phyloP scores from a whole-genome alignment of 1,140 invertebrate species.

The Pteromalus puparum region DNA sequence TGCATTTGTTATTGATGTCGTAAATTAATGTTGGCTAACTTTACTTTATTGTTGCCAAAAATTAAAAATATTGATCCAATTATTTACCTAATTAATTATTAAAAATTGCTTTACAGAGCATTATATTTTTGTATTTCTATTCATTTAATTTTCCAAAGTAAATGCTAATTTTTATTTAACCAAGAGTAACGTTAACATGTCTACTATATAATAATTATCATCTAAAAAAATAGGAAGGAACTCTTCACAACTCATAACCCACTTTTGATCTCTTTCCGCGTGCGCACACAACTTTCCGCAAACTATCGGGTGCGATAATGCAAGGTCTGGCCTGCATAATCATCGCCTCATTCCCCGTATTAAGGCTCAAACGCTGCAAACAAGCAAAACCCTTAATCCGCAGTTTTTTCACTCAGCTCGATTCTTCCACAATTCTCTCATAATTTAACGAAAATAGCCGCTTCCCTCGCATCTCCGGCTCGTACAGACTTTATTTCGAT shows the following conservation, averaged over 20 bases:
- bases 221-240: too few species aligned
- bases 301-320: slow-evolving; percentile 30
- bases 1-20: neutral
- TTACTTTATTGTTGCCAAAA: too few species aligned
- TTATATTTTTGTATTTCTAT: too few species aligned
- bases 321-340: slow-evolving; percentile 9
- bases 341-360: slow-evolving; percentile 11
- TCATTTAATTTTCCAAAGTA: too few species aligned
- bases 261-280: neutral
- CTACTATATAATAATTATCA: too few species aligned
- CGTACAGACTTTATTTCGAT: neutral
- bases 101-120: too few species aligned
- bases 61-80: too few species aligned
- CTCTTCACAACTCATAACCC: neutral
- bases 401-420: neutral
- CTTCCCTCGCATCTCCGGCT: neutral
- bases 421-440: neutral
- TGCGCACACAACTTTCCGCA: neutral
- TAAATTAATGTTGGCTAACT: too few species aligned
- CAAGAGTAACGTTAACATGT: too few species aligned
- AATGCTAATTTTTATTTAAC: too few species aligned
- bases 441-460: neutral
- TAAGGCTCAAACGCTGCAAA: slow-evolving; percentile 17
- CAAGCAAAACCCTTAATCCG: neutral
- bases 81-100: too few species aligned